Evolutionary conservation across 2,888 invertebrate genomes (phyloP), one percentile per base, ranked within the genome.

Genomic region (Ametastegia equiseti): DNA sequence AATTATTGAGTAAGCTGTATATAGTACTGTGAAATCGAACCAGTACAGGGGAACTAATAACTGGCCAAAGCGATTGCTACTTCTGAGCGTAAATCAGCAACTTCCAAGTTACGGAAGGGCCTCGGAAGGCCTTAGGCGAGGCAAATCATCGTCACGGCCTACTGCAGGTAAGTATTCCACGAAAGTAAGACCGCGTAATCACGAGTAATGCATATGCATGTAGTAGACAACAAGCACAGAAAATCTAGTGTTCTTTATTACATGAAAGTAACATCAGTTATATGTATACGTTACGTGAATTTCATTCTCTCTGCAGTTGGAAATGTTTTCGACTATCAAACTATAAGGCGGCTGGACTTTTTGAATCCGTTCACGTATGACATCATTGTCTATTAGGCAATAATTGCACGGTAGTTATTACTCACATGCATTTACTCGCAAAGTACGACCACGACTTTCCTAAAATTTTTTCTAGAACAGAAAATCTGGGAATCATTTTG

Each of bases 141-240:
- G n/a, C 11, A 54, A 54, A 75, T 75, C 9, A 75, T 75, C 50
- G 75, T 75, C 50, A 75, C 50, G 75, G 50, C 13, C n/a, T 75
- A 39, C 50, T 19, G 75, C 75, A 50, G 47, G n/a, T 9, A 71
- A 50, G 11, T 75, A 6, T 75, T 13, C 33, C 54, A 75, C 54
- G 75, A 75, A 75, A 54, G 54, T 75, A 54, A 75, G 19, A 75
- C 33, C 54, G 30, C 54, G 54, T 75, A 50, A 75, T 36, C 50
- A 54, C 42, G 23, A 27, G 30, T 75, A 13, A 75, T 50, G 75
- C 75, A 54, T 75, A 75, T 54, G 33, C 36, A 75, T 36, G 36
- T 75, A n/a, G n/a, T n/a, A 33, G 15, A 30, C 67, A 69, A 11
- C 33, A 33, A 33, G 75, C n/a, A 45, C 47, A 71, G 45, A 71